These are phyloP conservation scores for Aethina tumida DNA, from an alignment of 1,140 invertebrate genomes.

Conservation along the genomic window DNA sequence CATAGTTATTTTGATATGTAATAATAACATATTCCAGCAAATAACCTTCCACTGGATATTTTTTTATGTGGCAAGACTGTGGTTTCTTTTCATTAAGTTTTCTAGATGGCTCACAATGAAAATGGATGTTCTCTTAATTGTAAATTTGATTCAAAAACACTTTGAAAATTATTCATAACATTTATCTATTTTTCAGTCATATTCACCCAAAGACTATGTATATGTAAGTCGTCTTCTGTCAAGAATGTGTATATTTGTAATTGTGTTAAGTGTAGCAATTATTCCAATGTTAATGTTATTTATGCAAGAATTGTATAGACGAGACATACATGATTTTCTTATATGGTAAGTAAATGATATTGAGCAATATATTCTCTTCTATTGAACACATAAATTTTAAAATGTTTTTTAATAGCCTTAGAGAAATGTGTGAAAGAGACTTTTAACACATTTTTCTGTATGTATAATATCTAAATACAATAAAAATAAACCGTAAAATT, in stretches of 20 bases:
- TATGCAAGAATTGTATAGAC: constrained; percentile 15
- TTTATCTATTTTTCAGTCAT: constrained; percentile 4
- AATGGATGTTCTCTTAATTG: constrained; percentile 17
- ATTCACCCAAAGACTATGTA: constrained; percentile 1
- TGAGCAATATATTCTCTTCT: not conserved
- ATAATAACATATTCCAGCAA: too few species aligned
- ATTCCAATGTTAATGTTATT: constrained; percentile 16
- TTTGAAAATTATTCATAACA: not conserved
- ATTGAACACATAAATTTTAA: not conserved
- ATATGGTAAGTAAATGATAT: constrained; percentile 24
- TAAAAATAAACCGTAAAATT: not conserved
- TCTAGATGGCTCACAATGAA: constrained; percentile 16
- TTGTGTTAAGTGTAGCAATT: constrained; percentile 15
- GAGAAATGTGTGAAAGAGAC: not conserved
- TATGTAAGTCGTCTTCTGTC: constrained; percentile 4
- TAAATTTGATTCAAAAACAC: constrained; percentile 6
- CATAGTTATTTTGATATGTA: too few species aligned
- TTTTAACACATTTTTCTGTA: not conserved
- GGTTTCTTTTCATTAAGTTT: constrained; percentile 27
- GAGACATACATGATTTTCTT: constrained; percentile 29
- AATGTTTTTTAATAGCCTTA: not conserved
- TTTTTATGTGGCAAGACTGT: constrained; percentile 29
- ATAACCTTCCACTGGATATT: constrained; percentile 31
- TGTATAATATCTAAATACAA: not conserved
- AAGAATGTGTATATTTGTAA: constrained; percentile 18